phyloP scores from a whole-genome alignment of 2,888 invertebrate species.

The Timandra comae region DNA sequence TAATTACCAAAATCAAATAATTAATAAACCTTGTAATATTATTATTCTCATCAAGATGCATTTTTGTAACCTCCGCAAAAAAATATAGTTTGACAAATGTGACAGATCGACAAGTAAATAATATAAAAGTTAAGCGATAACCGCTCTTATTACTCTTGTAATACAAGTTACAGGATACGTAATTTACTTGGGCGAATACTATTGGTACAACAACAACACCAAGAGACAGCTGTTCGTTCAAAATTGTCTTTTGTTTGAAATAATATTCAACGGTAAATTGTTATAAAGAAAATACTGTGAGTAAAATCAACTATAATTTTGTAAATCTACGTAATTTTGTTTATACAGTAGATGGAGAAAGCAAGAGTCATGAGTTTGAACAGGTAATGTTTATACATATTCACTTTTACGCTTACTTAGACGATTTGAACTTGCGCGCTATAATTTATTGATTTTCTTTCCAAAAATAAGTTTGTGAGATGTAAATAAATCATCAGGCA shows the following conservation, averaged over 20 bases:
- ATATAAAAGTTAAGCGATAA: too few relatives aligned
- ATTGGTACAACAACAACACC: too few relatives aligned
- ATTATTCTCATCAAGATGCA: too few relatives aligned
- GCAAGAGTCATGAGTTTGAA: conserved; percentile 30
- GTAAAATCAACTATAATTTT: conserved; percentile 5
- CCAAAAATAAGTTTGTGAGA: conserved; percentile 65
- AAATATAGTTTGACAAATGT: too few relatives aligned
- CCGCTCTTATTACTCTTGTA: too few relatives aligned
- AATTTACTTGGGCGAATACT: too few relatives aligned
- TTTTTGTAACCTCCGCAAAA: too few relatives aligned
- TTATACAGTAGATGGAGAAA: conserved; percentile 34
- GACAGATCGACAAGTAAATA: too few relatives aligned
- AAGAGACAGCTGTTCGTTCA: conserved; percentile 28
- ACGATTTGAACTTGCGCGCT: conserved; percentile 70
- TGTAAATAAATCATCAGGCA: conserved; percentile 73
- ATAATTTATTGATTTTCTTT: conserved; percentile 70
- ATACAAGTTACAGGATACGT: too few relatives aligned
- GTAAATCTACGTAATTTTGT: not conserved
- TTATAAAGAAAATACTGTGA: conserved; percentile 7
- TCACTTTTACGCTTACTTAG: conserved; percentile 15
- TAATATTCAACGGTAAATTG: conserved; percentile 28
- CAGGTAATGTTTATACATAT: conserved; percentile 37
- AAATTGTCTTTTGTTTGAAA: conserved; percentile 18
- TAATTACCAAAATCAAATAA: too few relatives aligned
- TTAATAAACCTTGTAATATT: too few relatives aligned